Base-by-base conservation (phyloP, 2,113 vertebrate species). In the Rhynchomys soricoides region DNA sequence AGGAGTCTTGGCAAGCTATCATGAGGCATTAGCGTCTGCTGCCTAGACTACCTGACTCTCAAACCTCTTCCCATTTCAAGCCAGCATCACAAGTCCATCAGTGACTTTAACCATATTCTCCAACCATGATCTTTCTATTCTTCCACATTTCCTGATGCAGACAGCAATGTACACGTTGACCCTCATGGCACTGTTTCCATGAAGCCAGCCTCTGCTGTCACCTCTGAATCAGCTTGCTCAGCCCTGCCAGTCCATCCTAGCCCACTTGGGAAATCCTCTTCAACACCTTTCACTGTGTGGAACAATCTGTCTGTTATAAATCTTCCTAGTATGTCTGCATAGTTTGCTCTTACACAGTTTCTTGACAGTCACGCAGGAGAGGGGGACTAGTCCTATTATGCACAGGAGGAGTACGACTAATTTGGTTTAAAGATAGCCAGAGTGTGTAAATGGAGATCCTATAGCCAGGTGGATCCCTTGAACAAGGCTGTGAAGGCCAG, bases 231-330 rank as follows among this genome's bases (percentile, higher is more conserved):
- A 48, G 9, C 21, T 7, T 43, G 3, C 11, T 59, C 7, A 15
- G 6, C 22, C 16, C 7, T 6, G 12, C 22, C 7, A 15, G 5
- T 22, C 24, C 29, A 11, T 15, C 5, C 9, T 31, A 17, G 17
- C 0, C 50, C 64, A 26, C 24, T 21, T 50, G 62, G 9, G 4
- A 12, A 1, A 4, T 16, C 31, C 17, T 68, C 52, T 40, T 52
- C 3, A 50, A 43, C 0, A 31, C 13, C 31, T 75, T 45, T 31
- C 24, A 57, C 43, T 52, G 0, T 43, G 40, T 81, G 37, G 16
- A 5, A 6, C 21, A 8, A 19, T 75, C 34, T 31, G 52, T 4
- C 86, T 85, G 15, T 43, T 82, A 17, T 34, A 37, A 37, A 17
- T 55, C 17, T 15, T 31, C 31, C 12, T 26, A 31, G 62, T 7